Evolutionary conservation across 37 sponge, comb jelly and placozoan species (phyloP).

Genomic region (Spongilla lacustris): DNA sequence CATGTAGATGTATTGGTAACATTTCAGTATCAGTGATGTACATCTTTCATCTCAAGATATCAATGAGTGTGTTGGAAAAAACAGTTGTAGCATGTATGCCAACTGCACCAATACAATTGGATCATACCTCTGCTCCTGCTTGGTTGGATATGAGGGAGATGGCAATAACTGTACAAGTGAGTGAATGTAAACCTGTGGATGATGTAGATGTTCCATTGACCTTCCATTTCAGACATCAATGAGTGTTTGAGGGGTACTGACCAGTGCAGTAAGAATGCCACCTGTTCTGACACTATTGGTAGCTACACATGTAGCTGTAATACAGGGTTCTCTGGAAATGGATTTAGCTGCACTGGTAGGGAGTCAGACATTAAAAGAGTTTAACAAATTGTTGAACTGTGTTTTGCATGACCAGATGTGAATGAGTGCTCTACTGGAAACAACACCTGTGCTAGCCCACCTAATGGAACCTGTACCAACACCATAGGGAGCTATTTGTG

Average conservation of each 20-base stretch:
- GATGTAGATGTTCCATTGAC: not conserved
- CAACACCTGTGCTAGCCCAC: not conserved
- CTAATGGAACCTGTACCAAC: constrained; percentile 23
- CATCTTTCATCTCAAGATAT: constrained; percentile 7
- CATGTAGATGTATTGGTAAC: too few species aligned
- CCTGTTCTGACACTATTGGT: constrained; percentile 28
- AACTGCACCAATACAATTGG: constrained; percentile 58
- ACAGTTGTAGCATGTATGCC: constrained; percentile 5
- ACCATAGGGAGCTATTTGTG: constrained; percentile 24
- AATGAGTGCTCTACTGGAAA: constrained; percentile 24
- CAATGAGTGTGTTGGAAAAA: constrained; percentile 30
- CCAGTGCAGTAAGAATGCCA: constrained; percentile 15
- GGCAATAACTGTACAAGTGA: constrained; percentile 34
- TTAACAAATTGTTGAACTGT: not conserved
- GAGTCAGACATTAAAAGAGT: not conserved
- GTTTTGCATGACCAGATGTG: constrained; percentile 13
- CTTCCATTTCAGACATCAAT: constrained; percentile 26
- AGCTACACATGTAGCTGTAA: constrained; percentile 40
- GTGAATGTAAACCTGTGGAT: not conserved
- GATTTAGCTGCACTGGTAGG: constrained; percentile 5
- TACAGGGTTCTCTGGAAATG: constrained; percentile 33
- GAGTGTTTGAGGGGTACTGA: constrained; percentile 3
- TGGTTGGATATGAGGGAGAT: constrained; percentile 34
- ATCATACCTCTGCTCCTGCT: constrained; percentile 39
- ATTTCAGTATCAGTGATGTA: not conserved